A percentile compares a stretch with the other conserved stretches of the same genome.
Evolutionary conservation across 2,113 vertebrate species (phyloP).

Genomic region (Notechis scutatus): DNA sequence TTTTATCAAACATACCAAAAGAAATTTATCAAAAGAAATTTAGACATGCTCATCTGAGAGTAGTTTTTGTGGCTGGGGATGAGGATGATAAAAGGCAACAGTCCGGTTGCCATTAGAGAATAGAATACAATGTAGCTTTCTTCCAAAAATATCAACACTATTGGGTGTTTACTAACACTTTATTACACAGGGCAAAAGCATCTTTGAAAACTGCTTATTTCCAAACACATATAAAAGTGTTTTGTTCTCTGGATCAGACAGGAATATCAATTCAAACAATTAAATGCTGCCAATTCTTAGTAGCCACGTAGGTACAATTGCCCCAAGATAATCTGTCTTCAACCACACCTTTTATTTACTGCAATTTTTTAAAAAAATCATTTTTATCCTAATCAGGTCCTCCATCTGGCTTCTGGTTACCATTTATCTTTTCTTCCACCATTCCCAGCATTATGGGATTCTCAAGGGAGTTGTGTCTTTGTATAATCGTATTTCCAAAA

Average conservation of each 20-base stretch:
- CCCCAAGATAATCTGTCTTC: not conserved
- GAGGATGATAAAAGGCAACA: not conserved
- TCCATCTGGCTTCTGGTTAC: not conserved
- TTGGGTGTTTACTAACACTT: not conserved
- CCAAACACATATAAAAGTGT: not conserved
- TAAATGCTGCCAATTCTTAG: not conserved
- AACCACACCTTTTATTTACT: not conserved
- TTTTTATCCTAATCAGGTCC: not conserved
- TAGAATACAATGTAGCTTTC: not conserved
- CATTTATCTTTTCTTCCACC: not conserved
- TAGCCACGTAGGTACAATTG: not conserved
- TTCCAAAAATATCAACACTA: not conserved
- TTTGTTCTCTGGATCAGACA: slow-evolving; percentile 20
- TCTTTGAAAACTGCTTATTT: not conserved
- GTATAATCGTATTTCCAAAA: not conserved
- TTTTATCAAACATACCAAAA: not conserved
- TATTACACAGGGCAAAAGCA: not conserved
- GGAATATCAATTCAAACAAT: slow-evolving; percentile 36
- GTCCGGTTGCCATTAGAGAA: not conserved
- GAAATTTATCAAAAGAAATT: not conserved
- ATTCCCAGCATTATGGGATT: not conserved
- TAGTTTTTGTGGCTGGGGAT: not conserved
- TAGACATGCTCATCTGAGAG: not conserved
- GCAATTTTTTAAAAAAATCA: not conserved
- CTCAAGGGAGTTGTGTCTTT: not conserved